These are phyloP conservation scores for Trichogramma dendrolimi DNA, from an alignment of 2,888 invertebrate genomes.

Conservation along the genomic window DNA sequence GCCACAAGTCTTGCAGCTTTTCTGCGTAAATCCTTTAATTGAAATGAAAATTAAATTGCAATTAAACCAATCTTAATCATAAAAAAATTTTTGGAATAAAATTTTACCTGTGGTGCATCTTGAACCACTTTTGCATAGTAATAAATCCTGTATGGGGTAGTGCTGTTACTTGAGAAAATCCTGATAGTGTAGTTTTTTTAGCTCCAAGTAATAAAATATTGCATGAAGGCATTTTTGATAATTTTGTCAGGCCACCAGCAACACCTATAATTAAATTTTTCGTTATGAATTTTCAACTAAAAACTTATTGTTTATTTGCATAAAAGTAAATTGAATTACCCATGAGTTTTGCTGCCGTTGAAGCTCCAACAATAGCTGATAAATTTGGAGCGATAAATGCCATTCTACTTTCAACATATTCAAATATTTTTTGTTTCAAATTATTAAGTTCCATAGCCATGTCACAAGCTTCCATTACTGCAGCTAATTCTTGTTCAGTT, in stretches of 20 bases:
- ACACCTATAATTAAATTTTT: conserved; percentile 55
- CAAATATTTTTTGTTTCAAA: conserved; percentile 84
- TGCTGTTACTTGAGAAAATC: conserved; percentile 89
- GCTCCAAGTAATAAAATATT: conserved; percentile 89
- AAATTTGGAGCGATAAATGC: conserved; percentile 98
- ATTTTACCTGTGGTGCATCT: conserved; percentile 78
- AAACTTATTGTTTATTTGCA: neutral
- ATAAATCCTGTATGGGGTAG: conserved; percentile 94
- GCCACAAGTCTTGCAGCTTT: conserved; percentile 93
- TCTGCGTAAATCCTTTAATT: conserved; percentile 72
- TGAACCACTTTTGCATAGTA: conserved; percentile 93
- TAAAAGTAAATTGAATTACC: conserved; percentile 55
- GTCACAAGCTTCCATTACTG: conserved; percentile 88
- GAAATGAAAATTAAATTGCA: conserved; percentile 1
- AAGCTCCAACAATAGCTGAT: conserved; percentile 89
- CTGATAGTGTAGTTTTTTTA: conserved; percentile 85
- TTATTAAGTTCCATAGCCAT: conserved; percentile 91
- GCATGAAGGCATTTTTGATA: conserved; percentile 96
- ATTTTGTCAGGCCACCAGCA: conserved; percentile 91
- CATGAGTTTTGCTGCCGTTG: conserved; percentile 92
- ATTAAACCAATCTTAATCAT: neutral
- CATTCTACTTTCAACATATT: conserved; percentile 98
- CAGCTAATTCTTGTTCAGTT: conserved; percentile 73
- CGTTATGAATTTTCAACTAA: conserved; percentile 6
- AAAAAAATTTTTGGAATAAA: neutral